Base-by-base conservation (phyloP, 2,888 invertebrate species). In the Philhelius pedissequus region DNA sequence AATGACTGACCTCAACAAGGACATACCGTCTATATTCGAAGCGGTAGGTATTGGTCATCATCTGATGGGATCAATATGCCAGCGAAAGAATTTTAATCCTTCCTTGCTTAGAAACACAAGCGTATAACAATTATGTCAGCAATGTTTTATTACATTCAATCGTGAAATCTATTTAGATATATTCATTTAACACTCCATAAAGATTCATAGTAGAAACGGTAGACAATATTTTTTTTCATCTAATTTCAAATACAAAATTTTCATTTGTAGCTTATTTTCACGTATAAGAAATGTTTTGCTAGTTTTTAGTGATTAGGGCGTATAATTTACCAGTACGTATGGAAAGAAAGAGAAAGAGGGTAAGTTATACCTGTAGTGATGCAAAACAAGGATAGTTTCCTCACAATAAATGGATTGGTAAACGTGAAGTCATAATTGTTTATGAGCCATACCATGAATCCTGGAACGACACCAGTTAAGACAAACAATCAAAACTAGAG, bases 1-100 rank as follows among this genome's bases (percentile, higher is more conserved):
- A 71, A 70, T 50, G 50, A 60, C 38, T 77, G 70, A 82, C 82
- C 82, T 77, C 82, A 82, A 82, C 45, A 71, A 68, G 82, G 77
- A 73, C 66, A 60, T 38, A 48, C 35, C 50, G 18, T 52, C 22
- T 48, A 30, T 27, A n/a, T 11, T 18, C 7, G 30, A 22, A 15
- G 11, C 32, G 4, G 38, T 43, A 18, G 38, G 27, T 15, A 79
- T 3, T 52, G 62, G 79, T 54, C 74, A 73, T 48, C 32, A 73
- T 48, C 32, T 32, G 9, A 62, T n/a, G 15, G 35, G 30, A 48
- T 54, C 25, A n/a, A 64, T 62, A 27, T 15, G 11, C 38, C 27
- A 15, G 4, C 15, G 35, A 27, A n/a, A 45, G 5, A 18, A 38
- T 38, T 30, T 68, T 82, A 82, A 82, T 77, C 82, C 82, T 82